Evolutionary conservation across 1,140 invertebrate genomes (phyloP), one percentile per base, ranked within the genome.

Genomic region (Oncopodura yosiiana): DNA sequence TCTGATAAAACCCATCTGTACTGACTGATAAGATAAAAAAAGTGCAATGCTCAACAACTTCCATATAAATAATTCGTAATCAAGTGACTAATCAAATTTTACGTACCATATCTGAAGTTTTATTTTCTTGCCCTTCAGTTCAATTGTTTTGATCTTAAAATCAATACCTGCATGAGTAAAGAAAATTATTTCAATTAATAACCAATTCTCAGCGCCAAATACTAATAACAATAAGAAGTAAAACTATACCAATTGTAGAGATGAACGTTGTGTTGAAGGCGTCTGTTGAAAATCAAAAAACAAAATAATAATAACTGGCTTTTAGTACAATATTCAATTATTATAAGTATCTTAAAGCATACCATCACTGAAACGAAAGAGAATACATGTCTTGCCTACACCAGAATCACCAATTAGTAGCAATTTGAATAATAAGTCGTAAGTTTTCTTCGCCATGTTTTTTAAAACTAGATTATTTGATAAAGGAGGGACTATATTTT

Each of bases 191-290:
- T 58, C 57, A 9, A 29, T 18, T 30, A 49, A 23, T 32, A 34
- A n/a, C 26, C 36, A 23, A 12, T 8, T n/a, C 2, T 16, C 27
- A 30, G 52, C 24, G 12, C n/a, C 21, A 3, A 14, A 42, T 16
- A n/a, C 6, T 30, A 27, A 16, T 11, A 27, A 29, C 26, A 27
- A 49, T 19, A 39, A 24, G n/a, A 21, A 30, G 3, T 27, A 34
- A 24, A 27, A 32, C 11, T 1, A 81, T 74, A 93, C 91, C 92
- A 76, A 96, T 96, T 38, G 92, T 95, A 49, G 91, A 94, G 70
- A 98, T 97, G 75, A 97, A 98, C 45, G 93, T 95, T 27, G 93
- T 91, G 68, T 94, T 97, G 74, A 96, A 98, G 53, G 92, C 91
- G 78, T 97, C 93, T 72, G 97, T 94, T 46, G 90, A 94, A 77